These are phyloP conservation scores for Pseudopipra pipra DNA, from an alignment of 2,113 vertebrate species.

Conservation along the genomic window DNA sequence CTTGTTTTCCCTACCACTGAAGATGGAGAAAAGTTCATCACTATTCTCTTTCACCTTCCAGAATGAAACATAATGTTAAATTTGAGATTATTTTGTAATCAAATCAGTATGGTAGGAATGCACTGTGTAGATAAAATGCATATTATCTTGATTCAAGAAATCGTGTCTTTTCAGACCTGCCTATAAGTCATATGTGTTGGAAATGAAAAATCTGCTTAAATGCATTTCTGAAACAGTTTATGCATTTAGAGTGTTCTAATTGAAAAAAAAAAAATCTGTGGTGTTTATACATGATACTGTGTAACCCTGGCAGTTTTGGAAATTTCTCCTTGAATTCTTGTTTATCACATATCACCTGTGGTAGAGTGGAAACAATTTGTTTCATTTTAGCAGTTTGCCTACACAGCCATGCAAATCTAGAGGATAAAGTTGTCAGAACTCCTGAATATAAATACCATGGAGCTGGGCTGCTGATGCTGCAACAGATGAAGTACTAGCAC, in stretches of 20 bases:
- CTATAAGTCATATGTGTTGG: neutral
- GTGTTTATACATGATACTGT: neutral
- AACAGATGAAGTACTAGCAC: neutral
- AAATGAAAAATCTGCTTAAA: neutral
- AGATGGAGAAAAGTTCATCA: neutral
- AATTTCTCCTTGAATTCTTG: neutral
- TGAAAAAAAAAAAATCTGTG: neutral
- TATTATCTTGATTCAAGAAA: neutral
- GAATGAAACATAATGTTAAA: neutral
- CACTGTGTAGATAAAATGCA: neutral
- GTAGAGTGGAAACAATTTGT: neutral
- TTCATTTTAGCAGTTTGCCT: neutral
- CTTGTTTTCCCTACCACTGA: neutral
- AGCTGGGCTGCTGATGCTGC: neutral
- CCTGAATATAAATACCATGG: neutral
- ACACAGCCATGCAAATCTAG: neutral
- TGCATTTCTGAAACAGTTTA: neutral
- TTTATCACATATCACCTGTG: neutral
- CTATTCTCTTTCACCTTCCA: neutral
- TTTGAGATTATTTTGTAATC: neutral
- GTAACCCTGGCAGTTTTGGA: neutral
- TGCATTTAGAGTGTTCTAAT: neutral
- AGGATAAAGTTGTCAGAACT: neutral
- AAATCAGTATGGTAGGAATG: neutral
- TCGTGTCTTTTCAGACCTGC: neutral